Percentiles rank a stretch among this genome's conserved stretches.
These are phyloP conservation scores for Cheilosia soror DNA, from an alignment of 2,888 invertebrate species.

Conservation along the genomic window DNA sequence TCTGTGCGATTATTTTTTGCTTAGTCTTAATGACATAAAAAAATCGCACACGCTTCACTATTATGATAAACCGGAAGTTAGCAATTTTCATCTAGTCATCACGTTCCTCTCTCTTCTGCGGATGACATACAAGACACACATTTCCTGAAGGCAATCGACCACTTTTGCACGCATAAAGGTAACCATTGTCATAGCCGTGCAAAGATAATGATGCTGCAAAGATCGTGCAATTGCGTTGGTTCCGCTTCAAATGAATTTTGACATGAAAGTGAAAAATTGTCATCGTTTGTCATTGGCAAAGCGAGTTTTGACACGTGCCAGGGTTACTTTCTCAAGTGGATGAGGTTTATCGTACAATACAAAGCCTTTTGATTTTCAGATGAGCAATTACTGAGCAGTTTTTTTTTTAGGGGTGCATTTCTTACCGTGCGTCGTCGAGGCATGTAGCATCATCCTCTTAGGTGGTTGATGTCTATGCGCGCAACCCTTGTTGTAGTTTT, in stretches of 20 bases:
- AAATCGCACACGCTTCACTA: slow-evolving; percentile 34
- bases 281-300: slow-evolving; percentile 71
- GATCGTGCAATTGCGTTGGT: slow-evolving; percentile 56
- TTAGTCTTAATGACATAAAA: slow-evolving; percentile 6
- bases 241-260: slow-evolving; percentile 73
- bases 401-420: slow-evolving; percentile 41
- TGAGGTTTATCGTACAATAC: slow-evolving; percentile 54
- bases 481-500: slow-evolving; percentile 68
- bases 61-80: slow-evolving; percentile 61
- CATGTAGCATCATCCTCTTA: slow-evolving; percentile 21
- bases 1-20: background rate
- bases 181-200: slow-evolving; percentile 64
- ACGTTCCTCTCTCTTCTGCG: slow-evolving; percentile 33
- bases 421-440: slow-evolving; percentile 24
- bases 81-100: slow-evolving; percentile 69
- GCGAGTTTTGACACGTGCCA: slow-evolving; percentile 73
- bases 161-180: slow-evolving; percentile 72
- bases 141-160: slow-evolving; percentile 58
- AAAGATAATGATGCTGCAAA: slow-evolving; percentile 58
- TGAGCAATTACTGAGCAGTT: slow-evolving; percentile 60
- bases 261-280: slow-evolving; percentile 73
- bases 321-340: slow-evolving; percentile 70
- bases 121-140: slow-evolving; percentile 47
- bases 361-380: slow-evolving; percentile 72
- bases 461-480: slow-evolving; percentile 37